Base-by-base conservation (phyloP, 1,140 invertebrate genomes). In the Drosophila ananassae region DNA sequence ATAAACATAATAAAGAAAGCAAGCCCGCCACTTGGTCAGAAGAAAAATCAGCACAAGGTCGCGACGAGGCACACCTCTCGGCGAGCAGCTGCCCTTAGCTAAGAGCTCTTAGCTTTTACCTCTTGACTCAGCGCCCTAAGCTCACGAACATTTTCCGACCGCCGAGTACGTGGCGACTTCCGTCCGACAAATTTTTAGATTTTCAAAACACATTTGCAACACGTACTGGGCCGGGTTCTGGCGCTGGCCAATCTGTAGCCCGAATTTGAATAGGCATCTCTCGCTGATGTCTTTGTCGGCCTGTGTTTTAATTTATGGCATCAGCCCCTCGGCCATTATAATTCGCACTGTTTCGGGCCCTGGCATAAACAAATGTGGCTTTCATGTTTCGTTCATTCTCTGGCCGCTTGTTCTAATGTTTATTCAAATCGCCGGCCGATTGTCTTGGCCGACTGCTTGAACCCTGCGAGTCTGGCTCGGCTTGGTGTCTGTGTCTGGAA, bases 171-270 rank as follows among this genome's bases (percentile, higher is more conserved):
- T 62, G 68, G 57, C 68, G 68, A 72, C 68, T 72, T 72, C 68
- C 68, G 54, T 37, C 12, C 22, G 17, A 73, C 69, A 73, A 63
- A 73, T 73, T 50, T 62, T 63, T 53, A 62, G 58, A 62, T 55
- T 41, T 61, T n/a, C 22, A 61, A 73, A 73, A 54, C 50, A 73
- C 51, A 62, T 73, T 63, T 61, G 51, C 69, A 73, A 73, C 71
- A 73, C 71, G 71, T 73, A 74, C 50, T 41, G 12, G 24, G 22
- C 41, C 64, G 56, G 51, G 69, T 30, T 13, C 13, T 44, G 41
- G 13, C 21, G 6, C 25, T 5, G 25, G 34, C 34, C 34, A 37
- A 37, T 37, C 34, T 37, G 12, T 3, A 37, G 34, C 10, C 34
- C 10, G 10, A 37, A 37, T 68, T 68, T 28, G 47, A 69, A 56